Evolutionary conservation across 2,113 vertebrate species (phyloP).

Genomic region (Cheirogaleus medius): DNA sequence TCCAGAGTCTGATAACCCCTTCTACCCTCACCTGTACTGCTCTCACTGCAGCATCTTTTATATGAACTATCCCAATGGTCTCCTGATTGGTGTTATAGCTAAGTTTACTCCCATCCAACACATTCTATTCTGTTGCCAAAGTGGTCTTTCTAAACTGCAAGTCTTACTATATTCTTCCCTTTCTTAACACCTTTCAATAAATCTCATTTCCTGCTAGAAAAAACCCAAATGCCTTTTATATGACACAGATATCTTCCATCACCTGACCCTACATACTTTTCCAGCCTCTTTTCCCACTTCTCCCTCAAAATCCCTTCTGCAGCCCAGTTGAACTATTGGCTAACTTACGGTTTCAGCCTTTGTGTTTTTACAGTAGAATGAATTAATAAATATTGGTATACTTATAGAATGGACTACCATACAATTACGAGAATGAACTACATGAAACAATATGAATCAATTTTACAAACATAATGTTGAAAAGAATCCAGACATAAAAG

Average conservation of each 20-base stretch:
- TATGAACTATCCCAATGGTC: not conserved
- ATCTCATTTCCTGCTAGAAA: not conserved
- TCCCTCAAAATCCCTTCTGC: not conserved
- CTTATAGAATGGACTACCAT: not conserved
- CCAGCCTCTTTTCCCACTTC: not conserved
- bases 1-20: not conserved
- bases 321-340: not conserved
- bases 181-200: slow-evolving; percentile 3
- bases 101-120: not conserved
- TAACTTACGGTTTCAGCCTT: not conserved
- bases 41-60: not conserved
- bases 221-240: not conserved
- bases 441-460: not conserved
- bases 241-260: not conserved
- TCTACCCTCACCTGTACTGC: not conserved
- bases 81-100: not conserved
- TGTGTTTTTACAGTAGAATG: not conserved
- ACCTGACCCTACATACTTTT: not conserved
- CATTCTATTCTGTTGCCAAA: not conserved
- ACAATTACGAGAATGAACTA: not conserved
- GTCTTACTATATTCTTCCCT: not conserved
- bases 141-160: not conserved
- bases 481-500: not conserved
- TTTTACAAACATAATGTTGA: not conserved
- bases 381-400: not conserved